phyloP scores from a whole-genome alignment of 2,113 vertebrate species.

The Eulacestoma nigropectus region DNA sequence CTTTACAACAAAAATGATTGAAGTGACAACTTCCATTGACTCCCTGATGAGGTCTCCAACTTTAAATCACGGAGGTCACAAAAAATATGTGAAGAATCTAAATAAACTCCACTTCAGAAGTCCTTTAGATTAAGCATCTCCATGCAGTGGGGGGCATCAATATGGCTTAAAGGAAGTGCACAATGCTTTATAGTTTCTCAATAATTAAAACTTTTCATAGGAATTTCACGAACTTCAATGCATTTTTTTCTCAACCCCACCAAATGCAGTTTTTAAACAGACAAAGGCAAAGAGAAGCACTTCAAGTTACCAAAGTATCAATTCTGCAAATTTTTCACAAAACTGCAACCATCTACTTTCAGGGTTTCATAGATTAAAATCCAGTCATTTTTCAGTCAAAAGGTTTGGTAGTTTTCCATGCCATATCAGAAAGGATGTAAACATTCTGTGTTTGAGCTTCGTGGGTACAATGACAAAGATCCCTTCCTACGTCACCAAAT shows the following conservation, averaged over 20 bases:
- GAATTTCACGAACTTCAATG: not conserved
- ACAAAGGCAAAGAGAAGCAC: not conserved
- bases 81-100: slow-evolving; percentile 34
- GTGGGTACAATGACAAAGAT: not conserved
- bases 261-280: not conserved
- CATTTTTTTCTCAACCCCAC: not conserved
- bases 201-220: not conserved
- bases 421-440: not conserved
- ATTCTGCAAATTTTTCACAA: not conserved
- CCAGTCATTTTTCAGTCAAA: not conserved
- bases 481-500: not conserved
- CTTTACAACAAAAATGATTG: slow-evolving; percentile 8
- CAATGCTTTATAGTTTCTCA: not conserved
- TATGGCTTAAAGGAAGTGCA: not conserved
- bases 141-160: not conserved
- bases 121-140: not conserved
- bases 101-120: not conserved
- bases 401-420: not conserved
- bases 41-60: not conserved
- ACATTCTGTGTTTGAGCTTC: not conserved
- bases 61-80: not conserved
- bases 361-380: not conserved
- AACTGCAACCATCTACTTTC: not conserved
- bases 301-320: not conserved
- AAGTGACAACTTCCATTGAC: slow-evolving; percentile 2